Evolutionary conservation across 1,140 invertebrate genomes (phyloP).

Genomic region (Apis cerana): DNA sequence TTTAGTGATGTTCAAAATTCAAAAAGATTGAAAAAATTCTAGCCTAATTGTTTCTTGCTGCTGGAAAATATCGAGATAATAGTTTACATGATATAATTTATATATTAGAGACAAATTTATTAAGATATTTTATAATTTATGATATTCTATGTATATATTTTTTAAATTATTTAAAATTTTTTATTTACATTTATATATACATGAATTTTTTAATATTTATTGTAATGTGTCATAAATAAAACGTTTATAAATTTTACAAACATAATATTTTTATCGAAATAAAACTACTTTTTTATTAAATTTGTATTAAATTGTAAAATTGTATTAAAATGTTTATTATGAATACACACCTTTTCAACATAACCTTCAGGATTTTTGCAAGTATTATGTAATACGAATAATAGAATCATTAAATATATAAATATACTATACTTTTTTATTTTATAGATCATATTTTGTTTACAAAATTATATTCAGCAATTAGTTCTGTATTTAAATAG

Average conservation of each 20-base stretch:
- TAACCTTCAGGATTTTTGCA: neutral
- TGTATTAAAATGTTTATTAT: neutral
- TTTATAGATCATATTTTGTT: neutral
- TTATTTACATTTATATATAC: neutral
- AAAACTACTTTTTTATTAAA: neutral
- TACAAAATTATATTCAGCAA: neutral
- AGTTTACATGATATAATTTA: neutral
- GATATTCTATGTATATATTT: neutral
- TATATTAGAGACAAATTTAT: neutral
- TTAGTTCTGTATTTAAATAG: neutral
- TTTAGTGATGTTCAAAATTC: neutral
- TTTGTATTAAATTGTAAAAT: neutral
- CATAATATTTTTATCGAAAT: neutral
- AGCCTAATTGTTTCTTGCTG: slow-evolving; percentile 13
- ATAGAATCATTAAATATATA: neutral
- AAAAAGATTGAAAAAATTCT: neutral
- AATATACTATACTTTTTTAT: neutral
- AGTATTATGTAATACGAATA: slow-evolving; percentile 13
- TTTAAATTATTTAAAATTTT: neutral
- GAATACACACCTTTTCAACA: neutral
- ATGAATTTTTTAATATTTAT: too few species aligned
- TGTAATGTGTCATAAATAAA: neutral
- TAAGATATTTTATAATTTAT: too few species aligned
- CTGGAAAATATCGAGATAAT: slow-evolving; percentile 6
- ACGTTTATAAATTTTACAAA: neutral